These are phyloP conservation scores for Pipistrellus pygmaeus DNA, from an alignment of 2,797 vertebrate species.

Conservation along the genomic window DNA sequence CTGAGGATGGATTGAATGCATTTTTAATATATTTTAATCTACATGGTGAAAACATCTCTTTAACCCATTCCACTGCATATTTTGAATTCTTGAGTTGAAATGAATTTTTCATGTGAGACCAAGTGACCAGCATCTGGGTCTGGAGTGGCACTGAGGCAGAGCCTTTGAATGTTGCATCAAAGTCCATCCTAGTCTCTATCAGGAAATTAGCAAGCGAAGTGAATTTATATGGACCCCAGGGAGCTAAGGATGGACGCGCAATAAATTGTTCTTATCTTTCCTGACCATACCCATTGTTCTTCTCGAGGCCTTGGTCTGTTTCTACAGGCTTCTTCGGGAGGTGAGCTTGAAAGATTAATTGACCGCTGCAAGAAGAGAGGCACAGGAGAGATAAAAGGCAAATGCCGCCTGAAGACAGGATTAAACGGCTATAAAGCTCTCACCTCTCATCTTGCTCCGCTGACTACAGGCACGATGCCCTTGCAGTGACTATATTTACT, in stretches of 20 bases:
- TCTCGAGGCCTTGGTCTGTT: background rate
- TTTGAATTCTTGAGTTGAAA: constrained; percentile 40
- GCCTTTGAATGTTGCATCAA: background rate
- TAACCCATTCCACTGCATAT: background rate
- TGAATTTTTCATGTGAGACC: background rate
- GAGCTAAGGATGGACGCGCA: background rate
- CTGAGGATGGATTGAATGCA: constrained; percentile 9
- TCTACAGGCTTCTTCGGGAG: background rate
- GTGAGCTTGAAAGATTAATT: background rate
- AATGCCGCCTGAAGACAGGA: background rate
- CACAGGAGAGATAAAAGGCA: background rate
- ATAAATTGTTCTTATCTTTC: background rate
- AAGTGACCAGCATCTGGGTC: background rate
- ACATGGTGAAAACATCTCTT: background rate
- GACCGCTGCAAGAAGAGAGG: background rate
- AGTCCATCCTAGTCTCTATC: background rate
- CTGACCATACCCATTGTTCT: background rate
- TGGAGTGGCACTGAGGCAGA: background rate
- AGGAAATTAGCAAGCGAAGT: background rate
- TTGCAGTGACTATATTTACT: background rate
- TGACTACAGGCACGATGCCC: background rate
- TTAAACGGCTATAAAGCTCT: background rate
- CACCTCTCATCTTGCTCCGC: background rate
- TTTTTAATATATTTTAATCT: constrained; percentile 54
- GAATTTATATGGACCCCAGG: background rate